phyloP scores from a whole-genome alignment of 2,797 vertebrate genomes.

The Aulostomus chinensis region DNA sequence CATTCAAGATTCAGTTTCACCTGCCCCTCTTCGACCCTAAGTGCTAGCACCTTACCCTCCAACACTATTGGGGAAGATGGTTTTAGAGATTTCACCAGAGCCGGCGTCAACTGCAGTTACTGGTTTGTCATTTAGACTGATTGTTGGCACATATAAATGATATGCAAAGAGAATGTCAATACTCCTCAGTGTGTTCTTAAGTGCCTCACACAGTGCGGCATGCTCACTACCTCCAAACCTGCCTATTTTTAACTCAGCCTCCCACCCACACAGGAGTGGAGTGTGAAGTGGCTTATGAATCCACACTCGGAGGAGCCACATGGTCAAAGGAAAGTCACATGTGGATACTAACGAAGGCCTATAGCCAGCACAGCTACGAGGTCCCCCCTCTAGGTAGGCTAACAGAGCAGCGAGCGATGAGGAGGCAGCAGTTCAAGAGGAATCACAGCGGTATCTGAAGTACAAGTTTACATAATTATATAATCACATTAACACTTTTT shows the following conservation, averaged over 20 bases:
- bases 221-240: constrained; percentile 77
- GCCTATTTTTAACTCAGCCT: constrained; percentile 79
- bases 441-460: constrained; percentile 38
- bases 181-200: constrained; percentile 60
- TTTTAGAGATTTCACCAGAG: too few species aligned
- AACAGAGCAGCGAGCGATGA: constrained; percentile 39
- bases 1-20: too few species aligned
- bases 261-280: constrained; percentile 77
- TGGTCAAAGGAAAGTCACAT: constrained; percentile 73
- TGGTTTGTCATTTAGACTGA: constrained; percentile 36
- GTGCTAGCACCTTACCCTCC: too few species aligned
- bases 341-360: constrained; percentile 62
- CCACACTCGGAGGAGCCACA: constrained; percentile 71
- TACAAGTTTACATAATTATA: constrained; percentile 59
- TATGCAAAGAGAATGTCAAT: constrained; percentile 51
- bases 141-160: constrained; percentile 51
- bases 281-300: constrained; percentile 77
- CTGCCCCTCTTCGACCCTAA: too few species aligned
- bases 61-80: too few species aligned
- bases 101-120: constrained; percentile 11
- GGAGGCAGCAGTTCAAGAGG: constrained; percentile 41
- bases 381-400: constrained; percentile 26
- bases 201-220: constrained; percentile 56
- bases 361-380: constrained; percentile 48
- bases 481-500: constrained; percentile 40